Conservation (phyloP, 2,888 invertebrate genomes). For the Tipula helvola region DNA sequence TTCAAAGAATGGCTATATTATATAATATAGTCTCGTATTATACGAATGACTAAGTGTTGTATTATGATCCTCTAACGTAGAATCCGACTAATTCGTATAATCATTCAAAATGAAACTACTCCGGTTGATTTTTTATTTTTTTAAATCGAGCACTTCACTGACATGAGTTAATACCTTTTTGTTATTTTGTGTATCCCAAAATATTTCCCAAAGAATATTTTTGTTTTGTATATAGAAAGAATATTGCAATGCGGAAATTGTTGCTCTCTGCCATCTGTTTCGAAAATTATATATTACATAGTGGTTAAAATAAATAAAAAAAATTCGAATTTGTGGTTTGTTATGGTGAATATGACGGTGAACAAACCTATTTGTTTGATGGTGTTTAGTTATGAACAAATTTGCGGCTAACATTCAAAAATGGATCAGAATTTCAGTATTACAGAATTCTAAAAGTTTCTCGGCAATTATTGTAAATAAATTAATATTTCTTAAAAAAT, state of each 20-base stretch:
- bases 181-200: background rate
- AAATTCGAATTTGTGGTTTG: background rate
- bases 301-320: background rate
- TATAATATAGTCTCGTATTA: background rate
- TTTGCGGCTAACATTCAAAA: background rate
- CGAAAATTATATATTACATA: background rate
- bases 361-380: background rate
- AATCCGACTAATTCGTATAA: background rate
- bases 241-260: background rate
- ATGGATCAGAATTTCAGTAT: background rate
- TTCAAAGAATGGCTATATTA: background rate
- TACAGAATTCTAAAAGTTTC: no score
- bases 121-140: background rate
- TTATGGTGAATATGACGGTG: background rate
- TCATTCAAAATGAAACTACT: background rate
- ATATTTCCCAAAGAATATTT: background rate
- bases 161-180: background rate
- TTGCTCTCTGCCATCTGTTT: background rate
- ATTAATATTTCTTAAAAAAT: no score
- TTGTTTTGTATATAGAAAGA: background rate
- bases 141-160: background rate
- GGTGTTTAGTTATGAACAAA: background rate
- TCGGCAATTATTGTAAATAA: no score
- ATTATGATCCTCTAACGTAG: background rate
- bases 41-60: background rate